Evolutionary conservation across 2,113 vertebrate species (phyloP).

Genomic region (Ictalurus furcatus): DNA sequence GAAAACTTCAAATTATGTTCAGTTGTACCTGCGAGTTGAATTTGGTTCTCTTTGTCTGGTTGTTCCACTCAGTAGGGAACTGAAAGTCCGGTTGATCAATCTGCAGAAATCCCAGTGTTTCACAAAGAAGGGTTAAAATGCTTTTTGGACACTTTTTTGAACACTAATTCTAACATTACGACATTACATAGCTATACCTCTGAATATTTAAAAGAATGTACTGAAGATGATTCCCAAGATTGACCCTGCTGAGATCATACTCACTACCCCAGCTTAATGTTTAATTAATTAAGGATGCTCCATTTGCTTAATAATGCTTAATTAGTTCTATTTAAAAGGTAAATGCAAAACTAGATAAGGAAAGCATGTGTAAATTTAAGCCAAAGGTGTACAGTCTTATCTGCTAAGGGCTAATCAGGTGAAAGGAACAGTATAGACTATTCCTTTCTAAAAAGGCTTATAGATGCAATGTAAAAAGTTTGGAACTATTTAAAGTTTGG

Average conservation of each 20-base stretch:
- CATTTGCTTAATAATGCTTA: background rate
- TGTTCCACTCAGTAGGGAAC: constrained; percentile 79
- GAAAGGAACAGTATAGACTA: background rate
- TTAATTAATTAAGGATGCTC: background rate
- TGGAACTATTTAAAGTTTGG: background rate
- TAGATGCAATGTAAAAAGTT: background rate
- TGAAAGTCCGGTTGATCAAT: constrained; percentile 90
- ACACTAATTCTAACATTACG: background rate
- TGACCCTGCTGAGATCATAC: background rate
- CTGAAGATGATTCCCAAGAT: background rate
- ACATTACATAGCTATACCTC: background rate
- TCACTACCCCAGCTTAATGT: background rate
- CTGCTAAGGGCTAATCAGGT: background rate
- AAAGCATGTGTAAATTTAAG: background rate
- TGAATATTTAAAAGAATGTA: background rate
- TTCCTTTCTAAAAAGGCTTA: background rate
- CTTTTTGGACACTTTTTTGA: background rate
- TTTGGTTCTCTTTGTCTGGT: constrained; percentile 66
- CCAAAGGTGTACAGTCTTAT: background rate
- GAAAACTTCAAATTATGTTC: background rate
- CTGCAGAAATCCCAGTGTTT: constrained; percentile 66
- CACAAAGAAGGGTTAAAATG: background rate
- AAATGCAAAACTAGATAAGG: background rate
- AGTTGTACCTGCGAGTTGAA: constrained; percentile 69
- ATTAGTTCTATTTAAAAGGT: background rate